Evolutionary conservation across 1,140 invertebrate genomes (phyloP).

Genomic region (Leptinotarsa lineolata): DNA sequence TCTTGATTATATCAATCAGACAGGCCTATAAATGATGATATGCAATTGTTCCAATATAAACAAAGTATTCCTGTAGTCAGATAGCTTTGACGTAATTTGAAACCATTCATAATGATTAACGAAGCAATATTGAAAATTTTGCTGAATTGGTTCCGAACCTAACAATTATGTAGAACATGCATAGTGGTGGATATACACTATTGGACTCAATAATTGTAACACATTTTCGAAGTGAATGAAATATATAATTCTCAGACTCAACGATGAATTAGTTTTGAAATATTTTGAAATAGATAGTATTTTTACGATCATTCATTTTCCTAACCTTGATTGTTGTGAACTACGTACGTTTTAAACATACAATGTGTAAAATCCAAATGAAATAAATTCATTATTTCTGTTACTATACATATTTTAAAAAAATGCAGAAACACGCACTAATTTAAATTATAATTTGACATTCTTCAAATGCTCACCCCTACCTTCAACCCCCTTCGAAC

Average conservation of each 20-base stretch:
- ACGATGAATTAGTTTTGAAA: no score
- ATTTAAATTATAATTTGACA: no score
- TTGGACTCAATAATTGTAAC: background rate
- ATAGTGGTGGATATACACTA: background rate
- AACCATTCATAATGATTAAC: conserved; percentile 17
- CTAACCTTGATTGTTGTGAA: conserved; percentile 31
- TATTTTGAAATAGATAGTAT: no score
- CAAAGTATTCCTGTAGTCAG: background rate
- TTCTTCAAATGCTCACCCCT: no score
- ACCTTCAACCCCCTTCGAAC: no score
- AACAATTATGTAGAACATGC: conserved; percentile 10
- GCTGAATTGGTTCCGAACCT: conserved; percentile 9
- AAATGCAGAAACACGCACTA: no score
- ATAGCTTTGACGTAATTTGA: conserved; percentile 12
- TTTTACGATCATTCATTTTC: conserved; percentile 51
- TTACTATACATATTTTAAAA: no score
- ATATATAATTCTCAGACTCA: no score
- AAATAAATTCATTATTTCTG: no score
- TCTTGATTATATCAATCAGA: no score
- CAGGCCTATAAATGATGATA: background rate
- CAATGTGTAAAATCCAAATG: no score
- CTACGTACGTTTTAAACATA: background rate
- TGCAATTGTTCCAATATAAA: conserved; percentile 5
- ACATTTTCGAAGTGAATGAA: background rate
- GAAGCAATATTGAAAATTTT: conserved; percentile 11